A percentile compares a stretch with the other conserved stretches of the same genome.
These are phyloP conservation scores for Petrolisthes cinctipes DNA, from an alignment of 2,888 invertebrate genomes.

Conservation along the genomic window DNA sequence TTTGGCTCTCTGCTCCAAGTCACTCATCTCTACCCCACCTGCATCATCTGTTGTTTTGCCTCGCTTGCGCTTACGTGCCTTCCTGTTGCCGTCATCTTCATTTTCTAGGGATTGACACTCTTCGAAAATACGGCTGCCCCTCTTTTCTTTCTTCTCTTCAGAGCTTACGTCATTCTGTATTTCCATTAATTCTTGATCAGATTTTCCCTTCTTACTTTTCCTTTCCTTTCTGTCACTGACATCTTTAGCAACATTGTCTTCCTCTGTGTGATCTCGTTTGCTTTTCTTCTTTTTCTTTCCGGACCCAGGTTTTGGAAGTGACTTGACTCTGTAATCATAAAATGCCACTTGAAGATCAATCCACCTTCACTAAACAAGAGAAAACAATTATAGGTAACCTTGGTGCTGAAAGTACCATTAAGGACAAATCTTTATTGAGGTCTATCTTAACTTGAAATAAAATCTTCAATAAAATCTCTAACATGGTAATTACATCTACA, in stretches of 20 bases:
- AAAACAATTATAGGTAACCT: neutral
- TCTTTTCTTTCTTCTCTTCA: constrained; percentile 7
- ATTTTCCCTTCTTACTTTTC: neutral
- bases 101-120: neutral
- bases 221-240: neutral
- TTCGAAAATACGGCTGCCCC: neutral
- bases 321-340: constrained; percentile 23
- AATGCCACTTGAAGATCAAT: neutral
- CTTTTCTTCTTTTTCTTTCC: constrained; percentile 23
- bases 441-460: too few relatives aligned
- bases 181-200: neutral
- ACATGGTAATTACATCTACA: too few relatives aligned
- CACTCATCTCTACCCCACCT: neutral
- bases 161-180: neutral
- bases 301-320: constrained; percentile 14
- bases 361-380: neutral
- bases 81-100: constrained; percentile 22
- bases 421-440: too few relatives aligned
- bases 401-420: too few relatives aligned
- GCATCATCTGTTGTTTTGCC: constrained; percentile 15
- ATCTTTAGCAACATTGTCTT: neutral
- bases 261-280: constrained; percentile 2
- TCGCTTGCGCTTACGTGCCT: constrained; percentile 31
- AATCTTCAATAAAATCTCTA: neutral
- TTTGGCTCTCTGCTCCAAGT: constrained; percentile 15